Evolutionary conservation across 2,888 invertebrate genomes (phyloP).

Genomic region (Anodontia alba): DNA sequence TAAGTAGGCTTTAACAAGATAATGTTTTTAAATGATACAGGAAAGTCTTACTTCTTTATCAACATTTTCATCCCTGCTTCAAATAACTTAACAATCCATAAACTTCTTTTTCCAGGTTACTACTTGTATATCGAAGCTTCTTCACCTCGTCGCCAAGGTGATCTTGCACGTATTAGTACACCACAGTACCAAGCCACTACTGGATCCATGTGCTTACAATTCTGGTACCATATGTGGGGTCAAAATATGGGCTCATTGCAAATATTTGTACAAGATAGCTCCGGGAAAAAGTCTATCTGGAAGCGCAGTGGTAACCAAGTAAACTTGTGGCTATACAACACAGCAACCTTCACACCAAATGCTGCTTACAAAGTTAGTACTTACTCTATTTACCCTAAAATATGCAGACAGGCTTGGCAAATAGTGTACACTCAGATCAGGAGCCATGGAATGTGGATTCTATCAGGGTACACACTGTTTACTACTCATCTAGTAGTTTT

Average conservation of each 20-base stretch:
- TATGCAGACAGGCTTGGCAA: too few relatives aligned
- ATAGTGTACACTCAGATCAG: too few relatives aligned
- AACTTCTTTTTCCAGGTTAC: conserved; percentile 64
- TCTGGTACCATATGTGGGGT: conserved; percentile 83
- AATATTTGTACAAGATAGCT: conserved; percentile 71
- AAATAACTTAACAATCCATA: too few relatives aligned
- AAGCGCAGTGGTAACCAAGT: conserved; percentile 71
- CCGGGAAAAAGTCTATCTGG: conserved; percentile 66
- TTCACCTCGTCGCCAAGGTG: conserved; percentile 87
- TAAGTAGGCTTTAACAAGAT: too few relatives aligned
- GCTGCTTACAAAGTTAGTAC: conserved; percentile 49
- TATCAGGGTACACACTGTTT: too few relatives aligned
- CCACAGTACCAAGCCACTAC: conserved; percentile 55
- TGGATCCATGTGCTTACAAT: conserved; percentile 75
- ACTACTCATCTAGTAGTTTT: too few relatives aligned
- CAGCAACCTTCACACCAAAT: conserved; percentile 53
- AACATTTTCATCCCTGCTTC: too few relatives aligned
- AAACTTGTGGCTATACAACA: conserved; percentile 75
- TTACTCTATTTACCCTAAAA: not conserved
- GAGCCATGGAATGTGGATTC: too few relatives aligned
- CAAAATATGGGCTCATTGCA: conserved; percentile 70
- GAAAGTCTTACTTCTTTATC: too few relatives aligned
- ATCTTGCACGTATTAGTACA: conserved; percentile 85
- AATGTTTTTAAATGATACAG: too few relatives aligned
- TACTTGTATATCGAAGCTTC: conserved; percentile 81